Conservation (phyloP, 2,797 vertebrate genomes). For the Gorsachius magnificus region DNA sequence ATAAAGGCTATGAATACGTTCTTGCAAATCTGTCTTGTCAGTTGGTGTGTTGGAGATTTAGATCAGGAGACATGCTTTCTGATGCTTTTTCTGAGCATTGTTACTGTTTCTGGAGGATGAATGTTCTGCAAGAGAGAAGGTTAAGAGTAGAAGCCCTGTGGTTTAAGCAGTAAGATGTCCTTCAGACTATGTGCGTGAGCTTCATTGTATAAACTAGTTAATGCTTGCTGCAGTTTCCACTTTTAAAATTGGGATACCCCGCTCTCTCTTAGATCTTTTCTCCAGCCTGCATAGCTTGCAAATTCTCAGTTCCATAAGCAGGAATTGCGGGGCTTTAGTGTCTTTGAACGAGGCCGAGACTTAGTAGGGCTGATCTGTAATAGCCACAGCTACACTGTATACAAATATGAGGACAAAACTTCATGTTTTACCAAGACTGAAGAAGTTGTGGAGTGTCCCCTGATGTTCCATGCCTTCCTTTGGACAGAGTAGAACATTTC, state of each 20-base stretch:
- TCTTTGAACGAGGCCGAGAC: background rate
- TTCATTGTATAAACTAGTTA: background rate
- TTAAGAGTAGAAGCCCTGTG: background rate
- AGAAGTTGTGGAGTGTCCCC: background rate
- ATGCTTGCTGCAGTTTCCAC: background rate
- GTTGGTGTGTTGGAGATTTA: background rate
- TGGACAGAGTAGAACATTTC: background rate
- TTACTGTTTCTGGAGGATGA: background rate
- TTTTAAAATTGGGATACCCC: background rate
- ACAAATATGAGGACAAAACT: background rate
- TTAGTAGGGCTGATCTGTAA: background rate
- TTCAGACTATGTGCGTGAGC: background rate
- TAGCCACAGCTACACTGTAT: background rate
- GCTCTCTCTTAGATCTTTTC: background rate
- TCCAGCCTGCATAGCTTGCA: background rate
- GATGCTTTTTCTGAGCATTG: background rate
- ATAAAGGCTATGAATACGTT: background rate
- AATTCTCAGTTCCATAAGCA: background rate
- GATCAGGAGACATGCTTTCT: background rate
- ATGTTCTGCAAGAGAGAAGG: background rate
- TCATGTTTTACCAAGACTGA: fast-evolving
- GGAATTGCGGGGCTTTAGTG: background rate
- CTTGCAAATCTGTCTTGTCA: background rate
- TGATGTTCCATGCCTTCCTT: background rate
- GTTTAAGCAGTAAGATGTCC: background rate